Conservation (phyloP, 2,888 invertebrate species). For the Eutolmus rufibarbis region DNA sequence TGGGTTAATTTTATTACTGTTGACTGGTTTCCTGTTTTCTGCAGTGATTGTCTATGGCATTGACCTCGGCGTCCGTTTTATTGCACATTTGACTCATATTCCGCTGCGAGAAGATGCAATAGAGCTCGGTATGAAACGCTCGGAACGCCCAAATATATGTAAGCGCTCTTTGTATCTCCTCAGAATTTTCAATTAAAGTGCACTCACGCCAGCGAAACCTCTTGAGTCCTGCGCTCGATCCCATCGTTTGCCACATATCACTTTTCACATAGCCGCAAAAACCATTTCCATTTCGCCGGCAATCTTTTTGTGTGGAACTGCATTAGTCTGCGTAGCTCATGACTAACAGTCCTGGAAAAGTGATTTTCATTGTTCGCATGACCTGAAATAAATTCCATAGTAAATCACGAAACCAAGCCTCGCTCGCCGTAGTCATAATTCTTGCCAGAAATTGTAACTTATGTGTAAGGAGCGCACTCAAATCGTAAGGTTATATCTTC, state of each 20-base stretch:
- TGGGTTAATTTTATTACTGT: not conserved
- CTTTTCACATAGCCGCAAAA: conserved; percentile 38
- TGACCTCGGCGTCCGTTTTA: not conserved
- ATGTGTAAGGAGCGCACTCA: conserved; percentile 24
- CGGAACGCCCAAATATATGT: not conserved
- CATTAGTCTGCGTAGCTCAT: conserved; percentile 17
- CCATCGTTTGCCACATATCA: conserved; percentile 38
- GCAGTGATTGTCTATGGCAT: not conserved
- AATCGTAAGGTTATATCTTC: conserved; percentile 35
- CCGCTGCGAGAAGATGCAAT: not conserved
- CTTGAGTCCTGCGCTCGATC: conserved; percentile 35
- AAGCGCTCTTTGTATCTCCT: conserved; percentile 23
- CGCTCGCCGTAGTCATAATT: conserved; percentile 33
- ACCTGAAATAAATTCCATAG: conserved; percentile 40
- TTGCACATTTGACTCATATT: conserved; percentile 13
- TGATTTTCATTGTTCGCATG: conserved; percentile 43
- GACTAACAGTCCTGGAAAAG: conserved; percentile 36
- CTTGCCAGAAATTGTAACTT: conserved; percentile 33
- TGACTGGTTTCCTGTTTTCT: not conserved
- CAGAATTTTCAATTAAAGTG: conserved; percentile 40
- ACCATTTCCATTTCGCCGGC: conserved; percentile 27
- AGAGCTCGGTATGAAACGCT: not conserved
- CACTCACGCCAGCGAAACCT: conserved; percentile 32
- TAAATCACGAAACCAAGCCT: conserved; percentile 37
- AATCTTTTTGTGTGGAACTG: conserved; percentile 8